Base-by-base conservation (phyloP, 2,113 vertebrate species). In the Pseudorectes ferrugineus region DNA sequence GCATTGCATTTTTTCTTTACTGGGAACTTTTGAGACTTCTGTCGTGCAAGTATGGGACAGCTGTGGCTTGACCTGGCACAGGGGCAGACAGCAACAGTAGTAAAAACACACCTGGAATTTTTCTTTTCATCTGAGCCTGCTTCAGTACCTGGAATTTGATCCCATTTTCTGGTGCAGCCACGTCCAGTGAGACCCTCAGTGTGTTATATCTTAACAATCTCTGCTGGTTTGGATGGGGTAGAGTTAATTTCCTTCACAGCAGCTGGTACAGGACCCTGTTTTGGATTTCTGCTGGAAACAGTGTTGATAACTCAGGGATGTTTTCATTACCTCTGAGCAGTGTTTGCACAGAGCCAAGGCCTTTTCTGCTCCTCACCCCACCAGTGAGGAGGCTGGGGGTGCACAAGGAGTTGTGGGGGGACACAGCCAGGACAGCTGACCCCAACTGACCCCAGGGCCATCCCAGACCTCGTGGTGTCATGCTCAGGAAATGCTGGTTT, bases 231-330 rank as follows among this genome's bases (percentile, higher is more conserved):
- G 54, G 22, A 4, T 54, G 48, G 63, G 40, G 35, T 7, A 22
- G 16, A 51, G 24, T 40, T n/a, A 5, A 52, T 82, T 54, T 75
- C 10, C 46, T 26, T 40, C 61, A 5, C 62, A 36, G 38, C 22
- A 61, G 17, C 68, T 3, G 0, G 21, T 68, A 15, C 4, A 45
- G 46, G 10, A 55, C 31, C 17, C 2, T 20, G 55, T 0, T 62
- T 20, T 19, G 26, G 14, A 33, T 62, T 76, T 36, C 40, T 83
- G 40, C 25, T 83, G 62, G 14, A 26, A 68, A 13, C 21, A 48
- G 29, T 25, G 62, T 2, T 48, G 78, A 7, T 55, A 62, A 42
- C 31, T 68, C 40, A 28, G 26, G 40, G 31, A 26, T 62, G 22
- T 42, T 68, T 54, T 42, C 46, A 20, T 42, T 54, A 5, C 1